Base-by-base conservation (phyloP, 2,888 invertebrate species). In the Molanna angustata region DNA sequence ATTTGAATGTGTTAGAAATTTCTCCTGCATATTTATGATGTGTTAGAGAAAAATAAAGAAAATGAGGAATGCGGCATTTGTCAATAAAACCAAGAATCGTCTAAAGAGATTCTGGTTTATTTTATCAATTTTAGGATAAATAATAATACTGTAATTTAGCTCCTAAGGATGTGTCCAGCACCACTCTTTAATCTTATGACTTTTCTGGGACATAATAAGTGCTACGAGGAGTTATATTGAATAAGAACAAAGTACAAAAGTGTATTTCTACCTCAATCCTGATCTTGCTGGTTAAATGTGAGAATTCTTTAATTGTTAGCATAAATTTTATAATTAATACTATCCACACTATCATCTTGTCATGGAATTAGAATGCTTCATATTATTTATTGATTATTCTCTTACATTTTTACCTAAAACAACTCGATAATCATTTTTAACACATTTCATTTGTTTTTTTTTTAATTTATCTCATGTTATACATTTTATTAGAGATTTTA, bases 221-320 rank as follows among this genome's bases (percentile, higher is more conserved):
- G 46, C 46, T 40, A 40, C 41, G 27, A 47, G 46, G 52, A 52
- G 54, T 54, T 52, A 50, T 58, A 52, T 55, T 42, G 46, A 55
- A 55, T 58, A 58, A 58, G 52, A 55, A 58, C 54, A 49, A 58
- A 58, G 58, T 58, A 58, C 58, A 58, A 58, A 58, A 50, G 50
- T 45, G 50, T 52, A 47, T 55, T 58, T 58, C 58, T 58, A 58
- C 58, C 58, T 58, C 58, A 58, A 55, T 55, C 51, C 55, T 53
- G 48, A 58, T 58, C 49, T 52, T 50, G 54, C 54, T 52, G 57
- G 51, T 57, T 44, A 51, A 46, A 47, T 33, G 33, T 40, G 53
- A 52, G 20, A 45, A 46, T 49, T 49, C 32, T 49, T 49, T 44
- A 20, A 45, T 27, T 49, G 14, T 52, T 52, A 21, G 43, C 4